Conservation (phyloP, 1,140 invertebrate species). For the Formica exsecta region DNA sequence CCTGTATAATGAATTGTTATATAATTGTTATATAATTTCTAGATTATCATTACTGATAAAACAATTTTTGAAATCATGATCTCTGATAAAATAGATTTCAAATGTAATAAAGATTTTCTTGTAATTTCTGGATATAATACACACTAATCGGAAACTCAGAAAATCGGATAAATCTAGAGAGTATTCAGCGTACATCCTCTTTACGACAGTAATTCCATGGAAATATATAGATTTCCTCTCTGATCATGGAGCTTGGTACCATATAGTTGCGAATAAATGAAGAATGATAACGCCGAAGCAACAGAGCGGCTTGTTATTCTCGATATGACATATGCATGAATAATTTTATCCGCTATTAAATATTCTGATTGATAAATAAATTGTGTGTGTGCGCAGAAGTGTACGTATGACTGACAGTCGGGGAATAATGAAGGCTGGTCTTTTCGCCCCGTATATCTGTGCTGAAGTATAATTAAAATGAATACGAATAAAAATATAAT, state of each 20-base stretch:
- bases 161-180: background rate
- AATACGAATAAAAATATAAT: conserved; percentile 23
- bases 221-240: conserved; percentile 32
- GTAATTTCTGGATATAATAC: background rate
- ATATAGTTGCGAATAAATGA: conserved; percentile 41
- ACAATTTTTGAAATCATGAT: too few relatives aligned
- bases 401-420: background rate
- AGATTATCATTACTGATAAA: background rate
- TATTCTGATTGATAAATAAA: conserved; percentile 62
- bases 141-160: background rate
- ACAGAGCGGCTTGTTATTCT: conserved; percentile 18
- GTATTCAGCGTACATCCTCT: background rate
- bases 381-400: background rate
- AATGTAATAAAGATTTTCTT: background rate
- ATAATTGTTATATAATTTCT: background rate
- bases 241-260: background rate
- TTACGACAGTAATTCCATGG: conserved; percentile 9
- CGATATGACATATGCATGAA: conserved; percentile 43
- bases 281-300: conserved; percentile 40
- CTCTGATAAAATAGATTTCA: background rate
- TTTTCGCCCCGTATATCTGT: background rate
- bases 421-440: background rate
- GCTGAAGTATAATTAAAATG: conserved; percentile 41
- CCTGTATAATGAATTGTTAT: background rate
- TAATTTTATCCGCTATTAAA: conserved; percentile 56